A percentile compares a stretch with the other conserved stretches of the same genome.
phyloP scores from a whole-genome alignment of 92 coral and sea anemone genomes.

The Parazoanthus swiftii region DNA sequence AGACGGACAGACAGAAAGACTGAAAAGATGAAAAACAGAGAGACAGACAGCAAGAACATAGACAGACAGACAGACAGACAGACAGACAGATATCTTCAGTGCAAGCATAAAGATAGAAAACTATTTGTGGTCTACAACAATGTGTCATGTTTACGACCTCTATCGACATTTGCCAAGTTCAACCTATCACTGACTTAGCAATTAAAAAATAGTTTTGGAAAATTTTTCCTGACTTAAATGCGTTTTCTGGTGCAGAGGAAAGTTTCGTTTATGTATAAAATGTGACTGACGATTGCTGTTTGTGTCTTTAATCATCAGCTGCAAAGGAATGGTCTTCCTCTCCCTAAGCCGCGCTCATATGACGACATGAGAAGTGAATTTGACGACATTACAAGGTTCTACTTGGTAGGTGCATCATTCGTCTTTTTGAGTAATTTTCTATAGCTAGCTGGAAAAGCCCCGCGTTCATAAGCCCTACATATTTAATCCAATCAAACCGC shows the following conservation, averaged over 20 bases:
- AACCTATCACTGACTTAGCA: too few relatives aligned
- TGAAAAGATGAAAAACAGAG: background rate
- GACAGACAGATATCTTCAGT: background rate
- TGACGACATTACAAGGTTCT: background rate
- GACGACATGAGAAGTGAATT: background rate
- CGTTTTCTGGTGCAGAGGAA: too few relatives aligned
- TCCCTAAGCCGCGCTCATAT: background rate
- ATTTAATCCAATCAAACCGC: too few relatives aligned
- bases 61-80: background rate
- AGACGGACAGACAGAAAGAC: background rate
- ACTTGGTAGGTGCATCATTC: constrained; percentile 10
- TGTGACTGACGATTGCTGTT: background rate
- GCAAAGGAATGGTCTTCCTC: background rate
- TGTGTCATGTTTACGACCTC: too few relatives aligned
- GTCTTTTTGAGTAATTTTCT: background rate
- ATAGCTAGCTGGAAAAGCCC: too few relatives aligned
- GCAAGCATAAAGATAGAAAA: background rate
- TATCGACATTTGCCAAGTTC: too few relatives aligned
- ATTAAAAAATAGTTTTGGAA: too few relatives aligned
- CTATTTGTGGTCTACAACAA: background rate
- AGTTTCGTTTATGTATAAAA: background rate
- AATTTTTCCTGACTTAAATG: too few relatives aligned
- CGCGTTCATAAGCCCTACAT: too few relatives aligned
- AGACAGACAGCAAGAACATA: background rate
- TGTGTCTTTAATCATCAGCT: background rate